Percentiles rank a stretch among this genome's conserved stretches.
phyloP scores from a whole-genome alignment of 1,140 invertebrate genomes.

The Helicoverpa zea region DNA sequence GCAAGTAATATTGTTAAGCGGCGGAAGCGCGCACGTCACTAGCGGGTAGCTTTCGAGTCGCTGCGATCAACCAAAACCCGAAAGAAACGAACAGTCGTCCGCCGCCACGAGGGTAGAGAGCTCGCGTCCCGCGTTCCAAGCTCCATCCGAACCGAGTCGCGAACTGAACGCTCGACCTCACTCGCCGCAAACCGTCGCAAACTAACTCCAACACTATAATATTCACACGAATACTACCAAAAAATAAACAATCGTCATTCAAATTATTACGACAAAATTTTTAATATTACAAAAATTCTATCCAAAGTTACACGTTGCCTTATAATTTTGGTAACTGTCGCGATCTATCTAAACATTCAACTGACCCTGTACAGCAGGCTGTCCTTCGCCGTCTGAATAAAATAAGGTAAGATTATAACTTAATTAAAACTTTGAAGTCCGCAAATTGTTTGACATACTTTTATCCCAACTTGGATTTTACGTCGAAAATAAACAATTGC shows the following conservation, averaged over 20 bases:
- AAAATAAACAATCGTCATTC: not conserved
- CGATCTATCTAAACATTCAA: constrained; percentile 42
- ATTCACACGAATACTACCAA: not conserved
- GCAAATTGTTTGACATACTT: constrained; percentile 32
- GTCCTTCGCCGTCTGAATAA: constrained; percentile 41
- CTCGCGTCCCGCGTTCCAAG: constrained; percentile 1
- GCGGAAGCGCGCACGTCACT: constrained; percentile 64
- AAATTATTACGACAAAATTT: not conserved
- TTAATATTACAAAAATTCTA: constrained; percentile 11
- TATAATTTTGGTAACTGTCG: constrained; percentile 51
- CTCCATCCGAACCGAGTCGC: not conserved
- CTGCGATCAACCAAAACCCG: constrained; percentile 9
- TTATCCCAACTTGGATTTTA: constrained; percentile 9
- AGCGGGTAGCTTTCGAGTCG: constrained; percentile 29
- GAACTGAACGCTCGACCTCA: not conserved
- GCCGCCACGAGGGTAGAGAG: constrained; percentile 41
- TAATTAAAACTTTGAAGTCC: constrained; percentile 49
- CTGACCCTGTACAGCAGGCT: constrained; percentile 49
- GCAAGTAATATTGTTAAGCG: constrained; percentile 33
- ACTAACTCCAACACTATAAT: not conserved
- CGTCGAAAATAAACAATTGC: not conserved
- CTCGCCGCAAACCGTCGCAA: not conserved
- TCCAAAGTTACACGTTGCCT: constrained; percentile 49
- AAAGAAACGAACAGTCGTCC: constrained; percentile 51
- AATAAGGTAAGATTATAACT: constrained; percentile 56